Evolutionary conservation across 2,113 vertebrate genomes (phyloP).

Genomic region (Rhea americana): DNA sequence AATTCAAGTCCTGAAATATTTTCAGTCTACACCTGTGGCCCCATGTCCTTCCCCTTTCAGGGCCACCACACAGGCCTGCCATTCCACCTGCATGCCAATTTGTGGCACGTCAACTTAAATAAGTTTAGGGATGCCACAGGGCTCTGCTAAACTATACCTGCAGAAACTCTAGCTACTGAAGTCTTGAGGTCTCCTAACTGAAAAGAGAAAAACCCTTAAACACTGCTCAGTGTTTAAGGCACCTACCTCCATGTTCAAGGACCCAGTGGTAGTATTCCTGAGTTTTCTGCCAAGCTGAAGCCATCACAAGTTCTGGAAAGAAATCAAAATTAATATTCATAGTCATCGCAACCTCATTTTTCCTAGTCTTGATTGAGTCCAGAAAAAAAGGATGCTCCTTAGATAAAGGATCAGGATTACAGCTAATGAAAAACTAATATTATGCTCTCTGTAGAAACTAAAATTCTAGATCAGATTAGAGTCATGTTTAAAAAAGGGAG

Average conservation of each 20-base stretch:
- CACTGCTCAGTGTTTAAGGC: not conserved
- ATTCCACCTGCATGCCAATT: not conserved
- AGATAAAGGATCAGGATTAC: not conserved
- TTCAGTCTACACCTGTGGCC: not conserved
- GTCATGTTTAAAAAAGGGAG: not conserved
- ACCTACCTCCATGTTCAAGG: conserved; percentile 76
- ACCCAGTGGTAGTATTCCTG: conserved; percentile 64
- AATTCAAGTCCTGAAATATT: not conserved
- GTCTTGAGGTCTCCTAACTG: not conserved
- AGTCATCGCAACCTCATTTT: not conserved
- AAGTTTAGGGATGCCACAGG: not conserved
- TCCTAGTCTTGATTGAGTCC: not conserved
- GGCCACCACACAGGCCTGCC: not conserved
- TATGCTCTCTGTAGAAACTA: not conserved
- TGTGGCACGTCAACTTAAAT: not conserved
- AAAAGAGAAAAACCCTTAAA: not conserved
- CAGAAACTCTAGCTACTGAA: not conserved
- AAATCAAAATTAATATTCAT: not conserved
- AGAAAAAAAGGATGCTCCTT: not conserved
- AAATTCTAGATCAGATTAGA: not conserved
- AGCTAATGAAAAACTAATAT: not conserved
- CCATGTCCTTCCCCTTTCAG: not conserved
- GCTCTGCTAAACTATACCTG: not conserved
- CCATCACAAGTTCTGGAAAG: conserved; percentile 39
- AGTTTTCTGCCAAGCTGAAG: conserved; percentile 65